Base-by-base conservation (phyloP, 2,888 invertebrate genomes). In the Lumbricus terrestris region DNA sequence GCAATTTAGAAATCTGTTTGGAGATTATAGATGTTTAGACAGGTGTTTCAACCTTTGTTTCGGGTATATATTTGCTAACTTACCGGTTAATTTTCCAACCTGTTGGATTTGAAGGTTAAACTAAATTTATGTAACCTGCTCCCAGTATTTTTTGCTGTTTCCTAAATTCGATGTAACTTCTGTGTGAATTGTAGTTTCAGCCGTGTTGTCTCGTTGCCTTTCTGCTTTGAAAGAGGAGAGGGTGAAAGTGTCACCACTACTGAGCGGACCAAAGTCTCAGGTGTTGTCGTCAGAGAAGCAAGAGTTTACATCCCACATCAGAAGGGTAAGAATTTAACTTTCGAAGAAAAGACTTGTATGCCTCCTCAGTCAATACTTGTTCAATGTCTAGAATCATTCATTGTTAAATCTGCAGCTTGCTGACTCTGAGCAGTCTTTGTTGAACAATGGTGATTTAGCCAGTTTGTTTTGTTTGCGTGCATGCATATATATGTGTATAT, bases 171-270 rank as follows among this genome's bases (percentile, higher is more conserved):
- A 16, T n/a, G 1, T 29, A n/a, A n/a, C n/a, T n/a, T 29, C 13
- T 69, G n/a, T n/a, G 1, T 69, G 29, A 69, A 69, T 33, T 88
- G 35, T 93, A 96, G 96, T 98, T 37, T 99, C 99, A 95, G 98
- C 99, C 0, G 99, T 99, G 11, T 99, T 99, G 95, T 97, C 98
- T 0, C 96, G 99, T 82, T 99, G 98, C 94, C 96, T 99, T 15
- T 99, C 99, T 0, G 97, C 99, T 0, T 95, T 99, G 89, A 98
- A 96, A 96, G 96, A 96, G 34, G 99, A 99, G 95, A 96, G 99
- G 90, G 96, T 97, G 15, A 96, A 96, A 90, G 99, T 99, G 0
- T 97, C 97, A 94, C 96, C 96, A 93, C 92, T 93, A 35, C 96
- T 99, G 40, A 96, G 96, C 4, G 98, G 97, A 0, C 95, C 95